These are phyloP conservation scores for Dysmachus trigonus DNA, from an alignment of 2,888 invertebrate species.

Conservation along the genomic window DNA sequence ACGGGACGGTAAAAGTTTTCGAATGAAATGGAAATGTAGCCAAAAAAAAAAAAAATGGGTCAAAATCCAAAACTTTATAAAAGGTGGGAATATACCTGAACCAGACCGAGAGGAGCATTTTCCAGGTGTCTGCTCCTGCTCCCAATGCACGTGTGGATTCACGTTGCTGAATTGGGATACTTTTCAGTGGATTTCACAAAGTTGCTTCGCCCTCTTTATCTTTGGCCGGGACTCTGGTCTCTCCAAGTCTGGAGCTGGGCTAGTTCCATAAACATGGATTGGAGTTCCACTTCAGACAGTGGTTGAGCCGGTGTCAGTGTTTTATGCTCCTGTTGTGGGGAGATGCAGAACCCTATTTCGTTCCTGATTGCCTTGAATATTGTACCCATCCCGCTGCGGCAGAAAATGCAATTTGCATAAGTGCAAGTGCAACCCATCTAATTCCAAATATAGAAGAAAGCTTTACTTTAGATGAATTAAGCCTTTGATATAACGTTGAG, in stretches of 20 bases:
- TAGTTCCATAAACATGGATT: background rate
- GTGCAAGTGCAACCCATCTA: background rate
- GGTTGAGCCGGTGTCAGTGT: background rate
- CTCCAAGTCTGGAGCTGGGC: background rate
- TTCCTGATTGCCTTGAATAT: background rate
- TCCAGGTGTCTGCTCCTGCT: background rate
- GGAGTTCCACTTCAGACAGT: background rate
- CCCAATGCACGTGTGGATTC: background rate
- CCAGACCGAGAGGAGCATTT: background rate
- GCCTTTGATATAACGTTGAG: background rate
- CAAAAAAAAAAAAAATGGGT: background rate
- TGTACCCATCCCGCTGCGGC: background rate
- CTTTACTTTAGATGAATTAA: background rate
- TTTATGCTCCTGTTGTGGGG: background rate
- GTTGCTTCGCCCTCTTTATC: background rate
- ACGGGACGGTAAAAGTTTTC: background rate
- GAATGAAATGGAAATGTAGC: background rate
- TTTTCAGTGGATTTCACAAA: background rate
- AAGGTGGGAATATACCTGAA: background rate
- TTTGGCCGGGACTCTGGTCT: background rate
- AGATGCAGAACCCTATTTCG: background rate
- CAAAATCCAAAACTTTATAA: background rate
- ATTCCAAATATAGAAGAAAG: background rate
- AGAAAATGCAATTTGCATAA: background rate
- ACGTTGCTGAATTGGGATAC: background rate